Percentiles rank a stretch among this genome's conserved stretches.
These are phyloP conservation scores for Enoplosus armatus DNA, from an alignment of 2,797 vertebrate genomes.

Conservation along the genomic window DNA sequence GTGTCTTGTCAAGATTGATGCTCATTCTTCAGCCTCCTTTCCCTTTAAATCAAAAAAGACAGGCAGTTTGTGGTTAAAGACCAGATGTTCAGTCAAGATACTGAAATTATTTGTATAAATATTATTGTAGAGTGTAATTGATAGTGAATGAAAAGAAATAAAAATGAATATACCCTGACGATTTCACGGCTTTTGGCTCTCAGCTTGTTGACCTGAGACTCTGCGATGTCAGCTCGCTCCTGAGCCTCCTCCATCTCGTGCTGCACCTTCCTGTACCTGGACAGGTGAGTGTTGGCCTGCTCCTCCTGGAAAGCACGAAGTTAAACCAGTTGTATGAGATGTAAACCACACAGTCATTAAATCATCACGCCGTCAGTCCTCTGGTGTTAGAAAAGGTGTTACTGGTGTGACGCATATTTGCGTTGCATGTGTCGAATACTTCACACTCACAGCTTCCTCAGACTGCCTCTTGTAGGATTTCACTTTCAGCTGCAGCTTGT, in stretches of 20 bases:
- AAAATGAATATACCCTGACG: constrained; percentile 72
- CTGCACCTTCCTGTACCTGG: constrained; percentile 91
- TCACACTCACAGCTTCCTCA: constrained; percentile 91
- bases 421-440: constrained; percentile 39
- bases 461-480: constrained; percentile 93
- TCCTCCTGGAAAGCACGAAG: constrained; percentile 85
- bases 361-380: constrained; percentile 20
- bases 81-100: neutral
- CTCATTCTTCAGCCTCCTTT: constrained; percentile 79
- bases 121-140: neutral
- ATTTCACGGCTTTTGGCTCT: constrained; percentile 89
- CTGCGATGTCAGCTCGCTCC: constrained; percentile 90
- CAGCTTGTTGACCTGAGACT: constrained; percentile 94
- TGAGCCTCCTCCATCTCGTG: constrained; percentile 92
- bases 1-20: constrained; percentile 24
- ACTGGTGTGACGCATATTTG: constrained; percentile 33
- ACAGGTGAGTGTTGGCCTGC: constrained; percentile 89
- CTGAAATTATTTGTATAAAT: neutral
- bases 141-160: neutral
- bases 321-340: neutral
- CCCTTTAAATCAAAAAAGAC: constrained; percentile 68
- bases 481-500: constrained; percentile 93
- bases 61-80: constrained; percentile 1
- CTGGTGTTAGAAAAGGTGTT: constrained; percentile 21
- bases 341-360: neutral